These are phyloP conservation scores for Brachionus sp. DNA, from an alignment of 1,140 invertebrate species.

Conservation along the genomic window DNA sequence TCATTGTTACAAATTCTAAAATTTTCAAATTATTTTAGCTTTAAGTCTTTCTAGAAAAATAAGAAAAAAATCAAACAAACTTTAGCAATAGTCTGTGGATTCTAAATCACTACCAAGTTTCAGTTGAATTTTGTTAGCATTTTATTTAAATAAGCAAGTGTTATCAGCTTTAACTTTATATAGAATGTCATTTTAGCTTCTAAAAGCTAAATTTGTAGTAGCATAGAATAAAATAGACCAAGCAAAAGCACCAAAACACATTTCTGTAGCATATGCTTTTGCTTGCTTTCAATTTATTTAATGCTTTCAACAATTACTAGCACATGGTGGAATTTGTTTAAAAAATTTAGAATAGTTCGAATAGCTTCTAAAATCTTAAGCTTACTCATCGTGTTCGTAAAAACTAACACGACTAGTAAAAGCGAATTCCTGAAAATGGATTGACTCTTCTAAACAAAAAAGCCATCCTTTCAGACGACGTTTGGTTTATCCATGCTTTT, in stretches of 20 bases:
- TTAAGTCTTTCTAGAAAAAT: slow-evolving; percentile 4
- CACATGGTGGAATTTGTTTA: not conserved
- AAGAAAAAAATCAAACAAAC: slow-evolving; percentile 3
- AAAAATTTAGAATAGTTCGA: not conserved
- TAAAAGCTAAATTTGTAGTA: not conserved
- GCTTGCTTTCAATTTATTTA: too few species aligned
- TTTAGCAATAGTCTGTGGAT: not conserved
- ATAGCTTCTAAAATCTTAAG: not conserved
- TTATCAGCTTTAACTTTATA: not conserved
- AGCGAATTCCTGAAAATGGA: not conserved
- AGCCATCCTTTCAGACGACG: too few species aligned
- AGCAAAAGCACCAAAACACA: not conserved
- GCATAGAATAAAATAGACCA: not conserved
- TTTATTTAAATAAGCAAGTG: not conserved
- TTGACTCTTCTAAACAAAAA: not conserved
- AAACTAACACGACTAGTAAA: not conserved
- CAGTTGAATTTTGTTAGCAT: not conserved
- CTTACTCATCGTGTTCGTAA: not conserved
- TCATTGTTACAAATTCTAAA: slow-evolving; percentile 5
- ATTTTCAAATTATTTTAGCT: slow-evolving; percentile 11
- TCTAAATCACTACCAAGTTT: not conserved
- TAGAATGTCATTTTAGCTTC: not conserved
- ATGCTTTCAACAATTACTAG: not conserved
- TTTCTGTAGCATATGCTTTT: not conserved
- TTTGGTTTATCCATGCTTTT: not conserved